Base-by-base conservation (phyloP, 2,888 invertebrate genomes). In the Nephrocerus scutellatus region DNA sequence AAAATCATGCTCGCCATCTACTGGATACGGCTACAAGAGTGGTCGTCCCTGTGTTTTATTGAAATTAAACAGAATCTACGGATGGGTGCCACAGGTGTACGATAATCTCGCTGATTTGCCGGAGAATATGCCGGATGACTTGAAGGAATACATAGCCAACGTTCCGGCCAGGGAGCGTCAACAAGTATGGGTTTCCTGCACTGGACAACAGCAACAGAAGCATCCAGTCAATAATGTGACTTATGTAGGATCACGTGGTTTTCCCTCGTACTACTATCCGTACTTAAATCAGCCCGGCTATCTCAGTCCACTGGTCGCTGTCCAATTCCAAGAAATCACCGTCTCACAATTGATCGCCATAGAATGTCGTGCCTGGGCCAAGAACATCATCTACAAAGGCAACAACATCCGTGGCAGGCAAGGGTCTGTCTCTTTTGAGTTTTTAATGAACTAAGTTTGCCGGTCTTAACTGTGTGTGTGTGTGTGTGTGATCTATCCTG, bases 291-390 rank as follows among this genome's bases (percentile, higher is more conserved):
- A 63, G n/a, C n/a, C n/a, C n/a, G n/a, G n/a, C n/a, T n/a, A n/a
- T n/a, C n/a, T n/a, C n/a, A n/a, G n/a, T n/a, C 80, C 80, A 2
- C 59, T 79, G 22, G 69, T 80, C 24, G 77, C 77, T 13, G 73
- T 79, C 9, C 70, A 73, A 55, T 68, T 79, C 36, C 49, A 59
- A 39, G 66, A 70, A 44, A 71, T 76, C 9, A 63, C 57, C 53
- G 57, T 70, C 24, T 72, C 74, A 49, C 68, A 73, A 10, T 60
- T 78, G 30, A 73, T 83, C 47, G 84, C 81, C 61, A 75, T 89
- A 19, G 86, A 87, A 63, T 89, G 89, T 57, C 77, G 83, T 37
- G 84, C n/a, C n/a, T n/a, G n/a, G n/a, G n/a, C n/a, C n/a, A n/a
- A n/a, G n/a, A n/a, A n/a, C n/a, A n/a, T n/a, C 85, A n/a, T n/a